Evolutionary conservation across 2,888 invertebrate species (phyloP), one percentile per base, ranked within the genome.

Genomic region (Epinotia brunnichana): DNA sequence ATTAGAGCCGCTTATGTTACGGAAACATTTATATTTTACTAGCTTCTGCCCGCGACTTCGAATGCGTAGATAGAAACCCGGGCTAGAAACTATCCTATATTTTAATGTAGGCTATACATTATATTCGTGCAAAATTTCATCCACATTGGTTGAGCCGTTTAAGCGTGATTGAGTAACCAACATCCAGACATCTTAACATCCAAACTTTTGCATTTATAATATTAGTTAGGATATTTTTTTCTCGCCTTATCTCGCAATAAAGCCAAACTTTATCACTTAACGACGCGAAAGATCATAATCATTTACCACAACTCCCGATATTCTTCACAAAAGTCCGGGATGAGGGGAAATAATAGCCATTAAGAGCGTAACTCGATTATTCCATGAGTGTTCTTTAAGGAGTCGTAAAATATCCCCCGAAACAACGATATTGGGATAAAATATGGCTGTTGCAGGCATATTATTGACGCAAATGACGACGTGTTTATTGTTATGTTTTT

Each of bases 331-430:
- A 73, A 73, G 63, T 64, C 51, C 19, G 29, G 44, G 59, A 59
- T 69, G 70, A 70, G 53, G 73, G 74, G 62, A 56, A 70, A 74
- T 66, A 70, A 70, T 66, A 74, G 74, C 60, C 66, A 74, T 73
- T 68, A 73, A 61, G 72, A 53, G 48, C 48, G 60, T 64, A 66
- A 74, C 74, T 70, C 66, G 70, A 70, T 70, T 70, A 68, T 57
- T 70, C 59, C 63, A 70, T 66, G 64, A 21, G 60, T 64, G 59
- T 70, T 66, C 66, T 73, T 72, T 57, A 68, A 73, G 67, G 48
- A 57, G 56, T 68, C 72, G 72, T 73, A 73, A 68, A 73, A 73
- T 73, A 73, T 63, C 57, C 41, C 61, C 51, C 48, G 59, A 68
- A 73, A 72, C 68, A 72, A 73, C 68, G 61, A 72, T 62, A 71